phyloP scores from a whole-genome alignment of 2,888 invertebrate genomes.

The Tenthredo livida region DNA sequence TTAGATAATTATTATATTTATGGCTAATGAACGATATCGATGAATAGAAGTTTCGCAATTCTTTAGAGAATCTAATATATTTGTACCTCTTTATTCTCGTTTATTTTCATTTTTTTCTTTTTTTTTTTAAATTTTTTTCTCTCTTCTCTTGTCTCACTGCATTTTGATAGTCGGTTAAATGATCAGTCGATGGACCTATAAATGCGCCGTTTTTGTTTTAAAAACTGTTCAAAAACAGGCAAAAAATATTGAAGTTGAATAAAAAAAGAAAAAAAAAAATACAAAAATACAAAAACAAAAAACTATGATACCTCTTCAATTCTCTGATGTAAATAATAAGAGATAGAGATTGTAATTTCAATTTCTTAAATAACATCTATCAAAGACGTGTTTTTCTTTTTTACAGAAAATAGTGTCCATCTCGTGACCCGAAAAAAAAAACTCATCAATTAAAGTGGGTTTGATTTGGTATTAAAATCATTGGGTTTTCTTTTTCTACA shows the following conservation, averaged over 20 bases:
- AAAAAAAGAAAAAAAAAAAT: background rate
- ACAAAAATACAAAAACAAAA: background rate
- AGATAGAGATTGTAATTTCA: background rate
- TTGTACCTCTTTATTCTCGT: conserved; percentile 27
- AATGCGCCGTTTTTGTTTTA: background rate
- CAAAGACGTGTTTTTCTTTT: conserved; percentile 6
- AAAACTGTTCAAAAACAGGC: conserved; percentile 6
- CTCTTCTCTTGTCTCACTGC: background rate
- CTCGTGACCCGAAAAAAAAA: background rate
- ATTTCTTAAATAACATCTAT: background rate
- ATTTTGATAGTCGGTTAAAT: background rate
- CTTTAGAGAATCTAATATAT: conserved; percentile 22
- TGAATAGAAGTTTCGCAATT: conserved; percentile 16
- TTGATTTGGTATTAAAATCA: background rate
- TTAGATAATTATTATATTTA: conserved; percentile 16
- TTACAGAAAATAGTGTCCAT: background rate
- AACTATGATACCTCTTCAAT: background rate
- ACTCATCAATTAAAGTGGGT: background rate
- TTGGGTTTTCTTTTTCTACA: background rate
- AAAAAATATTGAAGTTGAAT: background rate
- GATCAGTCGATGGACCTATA: conserved; percentile 18
- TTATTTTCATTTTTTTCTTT: background rate
- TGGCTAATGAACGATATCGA: conserved; percentile 31
- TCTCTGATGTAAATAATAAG: conserved; percentile 5
- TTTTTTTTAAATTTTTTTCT: background rate